A percentile compares a stretch with the other conserved stretches of the same genome.
Conservation (phyloP, 1,140 invertebrate genomes). For the Rhynchophorus ferrugineus region DNA sequence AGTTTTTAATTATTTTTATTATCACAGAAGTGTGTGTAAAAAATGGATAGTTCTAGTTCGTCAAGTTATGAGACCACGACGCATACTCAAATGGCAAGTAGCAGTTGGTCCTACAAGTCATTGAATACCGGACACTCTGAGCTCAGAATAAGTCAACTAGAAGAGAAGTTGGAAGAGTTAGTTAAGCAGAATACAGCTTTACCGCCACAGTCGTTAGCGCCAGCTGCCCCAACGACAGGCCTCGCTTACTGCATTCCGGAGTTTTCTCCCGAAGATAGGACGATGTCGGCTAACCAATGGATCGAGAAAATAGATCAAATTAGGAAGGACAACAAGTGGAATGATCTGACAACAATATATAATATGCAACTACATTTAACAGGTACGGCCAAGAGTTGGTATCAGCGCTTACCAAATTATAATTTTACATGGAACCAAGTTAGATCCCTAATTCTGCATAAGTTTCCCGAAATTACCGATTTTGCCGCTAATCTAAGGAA, state of each 20-base stretch:
- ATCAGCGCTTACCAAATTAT: constrained; percentile 13
- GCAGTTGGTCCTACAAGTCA: no score
- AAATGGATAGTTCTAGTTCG: no score
- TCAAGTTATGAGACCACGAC: no score
- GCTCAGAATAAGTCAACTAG: no score
- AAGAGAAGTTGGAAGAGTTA: no score
- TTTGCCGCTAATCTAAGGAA: constrained; percentile 16
- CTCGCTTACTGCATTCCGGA: constrained; percentile 17
- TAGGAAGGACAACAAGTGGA: constrained; percentile 7
- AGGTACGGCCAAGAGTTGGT: constrained; percentile 15
- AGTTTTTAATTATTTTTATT: no score
- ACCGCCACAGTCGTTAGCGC: no score
- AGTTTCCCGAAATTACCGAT: constrained; percentile 16
- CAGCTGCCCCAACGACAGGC: no score
- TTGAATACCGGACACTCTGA: no score
- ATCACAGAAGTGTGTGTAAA: no score
- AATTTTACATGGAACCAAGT: constrained; percentile 11
- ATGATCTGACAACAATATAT: constrained; percentile 15
- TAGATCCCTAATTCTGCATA: constrained; percentile 7
- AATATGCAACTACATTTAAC: constrained; percentile 11
- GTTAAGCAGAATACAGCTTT: no score
- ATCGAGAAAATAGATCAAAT: constrained; percentile 21
- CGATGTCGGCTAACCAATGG: constrained; percentile 6
- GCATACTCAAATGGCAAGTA: no score
- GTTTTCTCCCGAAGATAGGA: constrained; percentile 4